A percentile compares a stretch with the other conserved stretches of the same genome.
Conservation (phyloP, 2,797 vertebrate species). For the Erithacus rubecula region DNA sequence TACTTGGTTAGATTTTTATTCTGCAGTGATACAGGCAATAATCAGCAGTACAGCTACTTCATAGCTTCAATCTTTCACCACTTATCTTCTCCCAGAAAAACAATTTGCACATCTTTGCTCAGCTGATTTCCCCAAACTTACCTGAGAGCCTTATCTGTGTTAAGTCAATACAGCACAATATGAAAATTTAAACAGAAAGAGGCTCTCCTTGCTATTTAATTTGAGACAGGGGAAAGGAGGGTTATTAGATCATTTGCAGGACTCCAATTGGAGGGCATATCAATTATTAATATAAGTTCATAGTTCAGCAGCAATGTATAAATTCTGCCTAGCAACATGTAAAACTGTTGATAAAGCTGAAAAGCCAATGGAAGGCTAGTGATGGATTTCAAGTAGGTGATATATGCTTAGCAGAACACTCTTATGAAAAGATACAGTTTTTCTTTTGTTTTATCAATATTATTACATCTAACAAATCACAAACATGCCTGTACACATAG, state of each 20-base stretch:
- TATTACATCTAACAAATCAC: neutral
- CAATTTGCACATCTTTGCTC: constrained; percentile 3
- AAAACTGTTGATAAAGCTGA: constrained; percentile 4
- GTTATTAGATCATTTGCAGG: constrained; percentile 5
- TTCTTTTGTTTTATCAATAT: neutral
- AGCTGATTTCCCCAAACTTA: neutral
- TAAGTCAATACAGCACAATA: neutral
- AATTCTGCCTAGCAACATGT: neutral
- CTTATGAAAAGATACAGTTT: neutral
- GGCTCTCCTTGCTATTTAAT: neutral
- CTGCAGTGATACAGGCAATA: neutral
- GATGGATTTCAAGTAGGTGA: neutral
- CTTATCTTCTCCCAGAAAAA: constrained; percentile 30
- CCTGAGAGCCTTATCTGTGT: neutral
- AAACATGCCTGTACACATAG: neutral
- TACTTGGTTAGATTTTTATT: neutral
- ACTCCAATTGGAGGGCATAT: neutral
- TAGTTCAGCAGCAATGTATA: neutral
- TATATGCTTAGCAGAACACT: neutral
- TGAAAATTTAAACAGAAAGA: constrained; percentile 12
- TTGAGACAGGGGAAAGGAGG: neutral
- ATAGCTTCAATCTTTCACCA: neutral
- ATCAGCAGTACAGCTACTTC: neutral
- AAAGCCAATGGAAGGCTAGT: neutral
- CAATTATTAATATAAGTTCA: neutral